These are phyloP conservation scores for Haplochromis burtoni DNA, from an alignment of 2,113 vertebrate genomes.

Conservation along the genomic window DNA sequence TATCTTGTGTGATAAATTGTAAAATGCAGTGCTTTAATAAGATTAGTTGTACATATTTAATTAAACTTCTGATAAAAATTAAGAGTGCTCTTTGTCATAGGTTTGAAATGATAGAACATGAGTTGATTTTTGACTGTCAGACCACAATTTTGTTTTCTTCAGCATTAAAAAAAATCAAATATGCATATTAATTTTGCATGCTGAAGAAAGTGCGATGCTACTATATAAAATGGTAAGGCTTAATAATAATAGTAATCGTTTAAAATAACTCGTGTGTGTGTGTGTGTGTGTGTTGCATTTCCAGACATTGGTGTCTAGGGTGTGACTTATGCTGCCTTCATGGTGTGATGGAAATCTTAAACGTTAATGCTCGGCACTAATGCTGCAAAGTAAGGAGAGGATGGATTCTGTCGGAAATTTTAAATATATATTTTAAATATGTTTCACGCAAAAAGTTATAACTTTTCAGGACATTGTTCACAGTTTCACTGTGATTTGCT, in stretches of 20 bases:
- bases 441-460: not conserved
- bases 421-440: not conserved
- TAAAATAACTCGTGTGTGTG: not conserved
- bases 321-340: conserved; percentile 18
- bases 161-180: not conserved
- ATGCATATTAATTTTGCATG: not conserved
- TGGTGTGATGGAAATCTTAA: rapidly evolving
- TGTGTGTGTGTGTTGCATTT: not conserved
- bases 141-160: not conserved
- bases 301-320: not conserved
- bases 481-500: not conserved
- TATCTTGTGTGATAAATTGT: conserved; percentile 25
- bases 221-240: not conserved
- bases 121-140: not conserved
- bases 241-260: not conserved
- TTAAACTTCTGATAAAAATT: conserved; percentile 53
- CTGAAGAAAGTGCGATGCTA: not conserved
- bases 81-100: not conserved
- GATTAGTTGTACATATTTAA: conserved; percentile 65
- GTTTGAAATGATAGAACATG: not conserved
- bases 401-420: not conserved
- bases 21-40: conserved; percentile 45
- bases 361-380: not conserved
- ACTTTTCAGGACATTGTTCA: not conserved
- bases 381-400: not conserved